A percentile compares a stretch with the other conserved stretches of the same genome.
Evolutionary conservation across 2,888 invertebrate genomes (phyloP).

Genomic region (Andrena fulva): DNA sequence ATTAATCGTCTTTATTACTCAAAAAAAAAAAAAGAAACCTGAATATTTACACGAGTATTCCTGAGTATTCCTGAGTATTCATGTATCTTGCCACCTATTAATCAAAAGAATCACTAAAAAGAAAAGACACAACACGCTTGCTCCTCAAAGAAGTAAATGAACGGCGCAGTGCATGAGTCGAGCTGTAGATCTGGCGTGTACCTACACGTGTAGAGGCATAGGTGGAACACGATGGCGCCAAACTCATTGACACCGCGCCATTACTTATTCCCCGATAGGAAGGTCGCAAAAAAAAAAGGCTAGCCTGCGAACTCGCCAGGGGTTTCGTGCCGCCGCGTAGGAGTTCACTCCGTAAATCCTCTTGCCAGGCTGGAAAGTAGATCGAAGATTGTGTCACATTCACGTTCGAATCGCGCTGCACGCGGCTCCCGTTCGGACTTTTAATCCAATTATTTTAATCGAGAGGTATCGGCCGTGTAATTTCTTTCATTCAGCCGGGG

Average conservation of each 20-base stretch:
- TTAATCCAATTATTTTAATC: slow-evolving; percentile 66
- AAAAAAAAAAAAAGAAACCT: too few species aligned
- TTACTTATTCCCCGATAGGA: slow-evolving; percentile 65
- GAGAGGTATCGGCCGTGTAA: slow-evolving; percentile 49
- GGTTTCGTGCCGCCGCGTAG: slow-evolving; percentile 54
- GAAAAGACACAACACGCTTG: too few species aligned
- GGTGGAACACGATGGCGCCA: slow-evolving; percentile 69
- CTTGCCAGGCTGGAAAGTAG: slow-evolving; percentile 59
- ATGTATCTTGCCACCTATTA: too few species aligned
- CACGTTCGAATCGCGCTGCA: slow-evolving; percentile 41
- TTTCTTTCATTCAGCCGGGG: slow-evolving; percentile 38
- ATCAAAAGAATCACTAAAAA: too few species aligned
- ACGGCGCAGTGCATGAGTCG: slow-evolving; percentile 13
- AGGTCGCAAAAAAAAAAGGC: slow-evolving; percentile 57
- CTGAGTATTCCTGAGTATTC: too few species aligned
- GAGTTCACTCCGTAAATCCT: slow-evolving; percentile 69
- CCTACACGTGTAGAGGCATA: slow-evolving; percentile 35
- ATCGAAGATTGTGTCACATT: slow-evolving; percentile 70
- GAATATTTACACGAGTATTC: too few species aligned
- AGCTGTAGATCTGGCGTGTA: slow-evolving; percentile 23
- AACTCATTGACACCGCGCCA: slow-evolving; percentile 70
- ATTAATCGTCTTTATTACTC: too few species aligned
- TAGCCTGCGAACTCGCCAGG: slow-evolving; percentile 33
- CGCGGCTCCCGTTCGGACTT: slow-evolving; percentile 54
- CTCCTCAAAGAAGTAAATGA: too few species aligned